Percentiles rank a stretch among this genome's conserved stretches.
Evolutionary conservation across 2,113 vertebrate genomes (phyloP).

Genomic region (Prinia subflava): DNA sequence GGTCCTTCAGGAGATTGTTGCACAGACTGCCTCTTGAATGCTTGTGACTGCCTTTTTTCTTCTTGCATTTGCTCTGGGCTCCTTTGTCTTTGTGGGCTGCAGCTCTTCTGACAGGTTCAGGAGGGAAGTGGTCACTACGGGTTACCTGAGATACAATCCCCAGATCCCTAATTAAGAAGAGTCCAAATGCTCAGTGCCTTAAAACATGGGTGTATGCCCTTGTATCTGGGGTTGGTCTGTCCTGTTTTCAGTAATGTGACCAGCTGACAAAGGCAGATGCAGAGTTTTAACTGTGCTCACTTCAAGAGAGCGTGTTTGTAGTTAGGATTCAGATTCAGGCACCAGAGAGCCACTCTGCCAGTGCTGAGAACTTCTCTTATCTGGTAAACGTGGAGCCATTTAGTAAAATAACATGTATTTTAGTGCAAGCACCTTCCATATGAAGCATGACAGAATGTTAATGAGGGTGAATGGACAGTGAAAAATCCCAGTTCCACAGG

Average conservation of each 20-base stretch:
- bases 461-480: background rate
- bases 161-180: background rate
- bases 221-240: background rate
- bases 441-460: background rate
- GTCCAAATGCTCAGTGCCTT: background rate
- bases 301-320: rapidly evolving
- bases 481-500: background rate
- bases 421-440: background rate
- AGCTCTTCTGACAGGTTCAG: background rate
- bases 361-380: background rate
- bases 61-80: background rate
- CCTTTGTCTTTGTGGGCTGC: background rate
- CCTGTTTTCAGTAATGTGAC: background rate
- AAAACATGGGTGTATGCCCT: background rate
- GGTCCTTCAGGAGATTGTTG: background rate
- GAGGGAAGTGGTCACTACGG: background rate
- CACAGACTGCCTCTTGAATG: background rate
- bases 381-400: background rate
- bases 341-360: background rate
- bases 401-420: background rate
- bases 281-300: background rate
- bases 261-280: background rate
- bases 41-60: background rate
- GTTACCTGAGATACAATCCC: background rate
- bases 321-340: background rate